phyloP scores from a whole-genome alignment of 2,113 vertebrate genomes.

The Merops nubicus region DNA sequence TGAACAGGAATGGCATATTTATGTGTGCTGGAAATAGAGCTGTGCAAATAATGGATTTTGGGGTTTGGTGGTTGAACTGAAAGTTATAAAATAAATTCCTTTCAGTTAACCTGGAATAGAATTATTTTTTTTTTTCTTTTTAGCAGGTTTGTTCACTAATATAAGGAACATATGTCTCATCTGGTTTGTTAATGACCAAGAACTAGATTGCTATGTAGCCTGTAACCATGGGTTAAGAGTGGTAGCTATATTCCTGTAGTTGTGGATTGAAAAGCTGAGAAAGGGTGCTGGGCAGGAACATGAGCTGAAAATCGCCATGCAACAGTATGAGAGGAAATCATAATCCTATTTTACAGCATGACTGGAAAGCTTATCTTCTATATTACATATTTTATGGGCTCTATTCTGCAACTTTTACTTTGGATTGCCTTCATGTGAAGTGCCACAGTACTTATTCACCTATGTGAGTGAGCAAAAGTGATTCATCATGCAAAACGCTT shows the following conservation, averaged over 20 bases:
- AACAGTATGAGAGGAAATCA: not conserved
- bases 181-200: not conserved
- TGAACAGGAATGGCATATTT: not conserved
- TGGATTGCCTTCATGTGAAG: not conserved
- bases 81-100: not conserved
- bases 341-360: not conserved
- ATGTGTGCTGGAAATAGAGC: not conserved
- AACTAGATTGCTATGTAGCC: not conserved
- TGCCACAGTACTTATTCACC: not conserved
- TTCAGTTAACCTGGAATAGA: not conserved
- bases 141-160: not conserved
- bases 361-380: slow-evolving; percentile 24
- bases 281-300: not conserved
- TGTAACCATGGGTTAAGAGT: not conserved
- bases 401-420: slow-evolving; percentile 3
- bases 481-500: slow-evolving; percentile 10
- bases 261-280: slow-evolving; percentile 2
- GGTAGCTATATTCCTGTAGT: not conserved
- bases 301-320: not conserved
- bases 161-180: not conserved
- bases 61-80: not conserved
- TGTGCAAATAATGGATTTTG: slow-evolving; percentile 28
- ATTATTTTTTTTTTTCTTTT: too few relatives aligned
- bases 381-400: not conserved
- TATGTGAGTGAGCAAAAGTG: not conserved